Conservation (phyloP, 2,113 vertebrate genomes). For the Pholis gunnellus region DNA sequence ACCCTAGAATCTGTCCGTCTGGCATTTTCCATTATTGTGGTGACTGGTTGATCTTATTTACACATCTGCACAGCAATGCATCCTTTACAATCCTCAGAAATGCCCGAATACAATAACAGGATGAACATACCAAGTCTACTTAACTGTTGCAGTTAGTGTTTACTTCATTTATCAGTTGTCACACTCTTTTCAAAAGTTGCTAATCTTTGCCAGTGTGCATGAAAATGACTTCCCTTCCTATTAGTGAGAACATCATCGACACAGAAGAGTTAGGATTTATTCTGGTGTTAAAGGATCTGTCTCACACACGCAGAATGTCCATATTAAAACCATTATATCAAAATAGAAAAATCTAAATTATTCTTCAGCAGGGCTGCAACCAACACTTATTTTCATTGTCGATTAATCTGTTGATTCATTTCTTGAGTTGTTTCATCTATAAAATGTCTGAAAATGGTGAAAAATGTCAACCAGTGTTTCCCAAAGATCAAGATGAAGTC, state of each 20-base stretch:
- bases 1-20: slow-evolving; percentile 19
- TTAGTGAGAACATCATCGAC: not conserved
- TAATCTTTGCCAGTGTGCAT: not conserved
- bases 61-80: not conserved
- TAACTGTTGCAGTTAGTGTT: not conserved
- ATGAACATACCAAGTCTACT: not conserved
- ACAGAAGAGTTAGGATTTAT: not conserved
- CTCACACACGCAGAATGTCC: not conserved
- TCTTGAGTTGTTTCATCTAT: too few species aligned
- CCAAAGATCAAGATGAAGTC: too few species aligned
- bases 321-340: not conserved
- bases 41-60: slow-evolving; percentile 18
- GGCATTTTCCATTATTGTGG: slow-evolving; percentile 28
- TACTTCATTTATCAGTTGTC: not conserved
- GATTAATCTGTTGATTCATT: too few species aligned
- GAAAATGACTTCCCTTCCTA: not conserved
- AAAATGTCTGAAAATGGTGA: too few species aligned
- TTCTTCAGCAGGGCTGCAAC: too few species aligned
- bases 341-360: not conserved
- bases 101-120: not conserved
- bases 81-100: not conserved
- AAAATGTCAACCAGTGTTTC: too few species aligned
- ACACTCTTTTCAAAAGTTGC: not conserved
- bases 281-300: not conserved
- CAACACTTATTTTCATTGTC: too few species aligned